Evolutionary conservation across 64 coral and sea anemone genomes (phyloP).

Genomic region (Pachyseris speciosa): DNA sequence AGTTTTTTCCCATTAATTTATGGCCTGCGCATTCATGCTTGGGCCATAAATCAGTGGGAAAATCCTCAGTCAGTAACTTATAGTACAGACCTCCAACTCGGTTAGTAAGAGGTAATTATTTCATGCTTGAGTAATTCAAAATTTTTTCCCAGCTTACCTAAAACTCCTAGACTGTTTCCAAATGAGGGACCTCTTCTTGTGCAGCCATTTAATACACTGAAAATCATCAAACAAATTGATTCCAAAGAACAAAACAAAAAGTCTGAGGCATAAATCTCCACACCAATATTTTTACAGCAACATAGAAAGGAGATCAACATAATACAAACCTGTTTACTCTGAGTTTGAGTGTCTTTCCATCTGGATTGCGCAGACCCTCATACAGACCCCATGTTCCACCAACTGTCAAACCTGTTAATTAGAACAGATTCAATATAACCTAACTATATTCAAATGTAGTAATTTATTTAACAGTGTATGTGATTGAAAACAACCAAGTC

Average conservation of each 20-base stretch:
- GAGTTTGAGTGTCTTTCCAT: slow-evolving; percentile 95
- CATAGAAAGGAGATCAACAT: too few relatives aligned
- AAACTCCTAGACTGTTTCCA: slow-evolving; percentile 94
- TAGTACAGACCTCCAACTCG: too few relatives aligned
- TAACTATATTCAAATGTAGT: neutral
- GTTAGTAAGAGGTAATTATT: too few relatives aligned
- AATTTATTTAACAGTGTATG: too few relatives aligned
- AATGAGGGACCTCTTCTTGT: slow-evolving; percentile 97
- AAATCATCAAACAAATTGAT: neutral
- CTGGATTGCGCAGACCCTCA: slow-evolving; percentile 92
- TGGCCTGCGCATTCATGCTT: too few relatives aligned
- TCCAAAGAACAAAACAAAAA: too few relatives aligned
- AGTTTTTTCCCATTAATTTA: too few relatives aligned
- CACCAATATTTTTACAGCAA: neutral
- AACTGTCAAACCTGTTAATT: slow-evolving; percentile 68
- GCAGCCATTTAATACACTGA: slow-evolving; percentile 95
- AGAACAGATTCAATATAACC: neutral
- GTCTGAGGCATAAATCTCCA: neutral
- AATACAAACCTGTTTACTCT: slow-evolving; percentile 91
- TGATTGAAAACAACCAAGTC: too few relatives aligned
- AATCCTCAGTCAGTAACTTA: too few relatives aligned
- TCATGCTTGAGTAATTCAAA: too few relatives aligned
- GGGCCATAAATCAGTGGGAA: too few relatives aligned
- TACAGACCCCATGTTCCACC: slow-evolving; percentile 93
- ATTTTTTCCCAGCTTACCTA: slow-evolving; percentile 63